Percentiles rank a stretch among this genome's conserved stretches.
phyloP scores from a whole-genome alignment of 1,140 invertebrate species.

The Drusus annulatus region DNA sequence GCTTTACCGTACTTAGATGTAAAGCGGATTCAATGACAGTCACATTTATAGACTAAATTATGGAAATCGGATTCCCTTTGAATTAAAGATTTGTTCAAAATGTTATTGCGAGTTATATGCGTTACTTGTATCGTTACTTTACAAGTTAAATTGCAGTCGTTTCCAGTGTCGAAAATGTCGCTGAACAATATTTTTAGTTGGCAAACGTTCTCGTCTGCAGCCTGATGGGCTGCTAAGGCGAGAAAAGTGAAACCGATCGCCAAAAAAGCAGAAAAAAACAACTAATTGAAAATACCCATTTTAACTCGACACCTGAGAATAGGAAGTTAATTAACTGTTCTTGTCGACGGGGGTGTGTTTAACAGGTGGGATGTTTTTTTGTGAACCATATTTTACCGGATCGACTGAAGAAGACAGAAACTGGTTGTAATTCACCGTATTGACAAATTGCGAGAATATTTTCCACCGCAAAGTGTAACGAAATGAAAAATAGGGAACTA shows the following conservation, averaged over 20 bases:
- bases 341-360: neutral
- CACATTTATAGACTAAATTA: too few relatives aligned
- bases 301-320: neutral
- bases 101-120: neutral
- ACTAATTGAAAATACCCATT: conserved; percentile 10
- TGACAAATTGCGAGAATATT: too few relatives aligned
- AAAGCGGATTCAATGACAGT: too few relatives aligned
- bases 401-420: neutral
- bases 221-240: conserved; percentile 45
- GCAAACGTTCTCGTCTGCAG: conserved; percentile 26
- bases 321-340: conserved; percentile 12
- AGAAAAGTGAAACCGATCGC: conserved; percentile 32
- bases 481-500: too few relatives aligned
- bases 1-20: conserved; percentile 2
- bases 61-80: too few relatives aligned
- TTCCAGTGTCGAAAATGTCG: conserved; percentile 3
- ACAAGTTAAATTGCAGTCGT: too few relatives aligned
- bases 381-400: neutral
- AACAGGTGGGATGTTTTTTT: conserved; percentile 6
- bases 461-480: too few relatives aligned
- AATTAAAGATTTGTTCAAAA: too few relatives aligned
- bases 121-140: too few relatives aligned
- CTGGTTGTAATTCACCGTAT: conserved; percentile 5
- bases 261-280: conserved; percentile 2
- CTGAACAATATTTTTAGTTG: conserved; percentile 44